Base-by-base conservation (phyloP, 1,140 invertebrate species). In the Aethina tumida region DNA sequence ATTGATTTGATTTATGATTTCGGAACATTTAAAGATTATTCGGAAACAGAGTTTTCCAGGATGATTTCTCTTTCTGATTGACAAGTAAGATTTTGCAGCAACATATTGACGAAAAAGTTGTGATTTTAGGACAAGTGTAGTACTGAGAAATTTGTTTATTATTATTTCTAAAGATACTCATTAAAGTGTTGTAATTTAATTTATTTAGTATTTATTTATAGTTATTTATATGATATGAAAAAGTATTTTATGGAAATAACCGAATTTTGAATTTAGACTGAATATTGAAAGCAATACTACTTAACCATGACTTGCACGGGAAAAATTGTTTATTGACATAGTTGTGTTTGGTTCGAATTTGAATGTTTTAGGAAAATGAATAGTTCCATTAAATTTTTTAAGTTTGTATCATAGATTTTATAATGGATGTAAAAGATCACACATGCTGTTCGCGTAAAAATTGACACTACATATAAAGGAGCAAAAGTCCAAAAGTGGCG, bases 241-340 rank as follows among this genome's bases (percentile, higher is more conserved):
- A 42, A 49, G 47, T 39, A 42, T 45, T 45, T 45, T 42, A 45
- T 38, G 39, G 38, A 45, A 43, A 10, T 47, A 49, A 35, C 43
- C 46, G 49, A 51, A 51, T 51, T 50, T 51, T 43, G 45, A 48
- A 38, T 49, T 51, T 42, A 51, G 49, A 51, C 49, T 51, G 49
- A 51, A 42, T 39, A 49, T 37, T 28, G 25, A 50, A 48, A 51
- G 49, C 46, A 51, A 51, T 49, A 49, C 35, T 38, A 29, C 35
- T 25, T 41, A 38, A 43, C 33, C 33, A 47, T 41, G 35, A 45
- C 42, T 41, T 47, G 45, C 27, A 50, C 22, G 25, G 35, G 37
- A 39, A 39, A 10, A 18, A 12, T 35, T 35, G 17, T 34, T 46
- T 28, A 41, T 41, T 45, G n/a, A n/a, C n/a, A n/a, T n/a, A n/a